These are phyloP conservation scores for Anoplius nigerrimus DNA, from an alignment of 2,888 invertebrate species.

Conservation along the genomic window DNA sequence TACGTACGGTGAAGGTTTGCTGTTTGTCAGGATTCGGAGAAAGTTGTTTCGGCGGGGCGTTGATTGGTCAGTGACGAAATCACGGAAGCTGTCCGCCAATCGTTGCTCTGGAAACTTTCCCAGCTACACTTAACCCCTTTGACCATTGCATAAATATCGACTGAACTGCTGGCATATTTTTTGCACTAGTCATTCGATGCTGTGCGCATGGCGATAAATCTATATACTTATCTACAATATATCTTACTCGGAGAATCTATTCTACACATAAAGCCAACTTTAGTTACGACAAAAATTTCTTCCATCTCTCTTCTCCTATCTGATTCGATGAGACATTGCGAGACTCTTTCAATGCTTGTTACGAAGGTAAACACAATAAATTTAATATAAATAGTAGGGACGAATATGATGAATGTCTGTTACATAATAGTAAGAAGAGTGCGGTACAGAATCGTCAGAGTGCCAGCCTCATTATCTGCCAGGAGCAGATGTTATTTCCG, in stretches of 20 bases:
- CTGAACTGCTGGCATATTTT: slow-evolving; percentile 40
- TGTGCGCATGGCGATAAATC: no score
- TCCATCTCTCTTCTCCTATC: no score
- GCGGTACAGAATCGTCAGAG: slow-evolving; percentile 14
- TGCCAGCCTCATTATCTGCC: slow-evolving; percentile 41
- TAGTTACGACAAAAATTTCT: no score
- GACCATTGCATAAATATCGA: slow-evolving; percentile 64
- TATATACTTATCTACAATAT: no score
- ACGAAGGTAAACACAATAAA: no score
- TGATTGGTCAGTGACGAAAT: slow-evolving; percentile 66
- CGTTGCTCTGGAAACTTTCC: slow-evolving; percentile 63
- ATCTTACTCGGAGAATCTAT: no score
- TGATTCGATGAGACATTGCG: no score
- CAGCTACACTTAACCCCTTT: slow-evolving; percentile 63
- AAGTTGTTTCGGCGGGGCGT: slow-evolving; percentile 64
- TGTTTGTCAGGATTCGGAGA: slow-evolving; percentile 59
- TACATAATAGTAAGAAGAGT: no score
- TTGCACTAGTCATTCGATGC: slow-evolving; percentile 17
- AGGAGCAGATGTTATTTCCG: slow-evolving; percentile 66
- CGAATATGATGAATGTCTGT: no score
- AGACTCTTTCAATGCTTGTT: no score
- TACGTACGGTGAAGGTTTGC: slow-evolving; percentile 31
- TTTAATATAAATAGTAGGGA: no score
- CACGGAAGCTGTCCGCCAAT: slow-evolving; percentile 63
- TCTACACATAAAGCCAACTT: no score